Percentiles rank a stretch among this genome's conserved stretches.
These are phyloP conservation scores for Psittacula echo DNA, from an alignment of 2,797 vertebrate genomes.

Conservation along the genomic window DNA sequence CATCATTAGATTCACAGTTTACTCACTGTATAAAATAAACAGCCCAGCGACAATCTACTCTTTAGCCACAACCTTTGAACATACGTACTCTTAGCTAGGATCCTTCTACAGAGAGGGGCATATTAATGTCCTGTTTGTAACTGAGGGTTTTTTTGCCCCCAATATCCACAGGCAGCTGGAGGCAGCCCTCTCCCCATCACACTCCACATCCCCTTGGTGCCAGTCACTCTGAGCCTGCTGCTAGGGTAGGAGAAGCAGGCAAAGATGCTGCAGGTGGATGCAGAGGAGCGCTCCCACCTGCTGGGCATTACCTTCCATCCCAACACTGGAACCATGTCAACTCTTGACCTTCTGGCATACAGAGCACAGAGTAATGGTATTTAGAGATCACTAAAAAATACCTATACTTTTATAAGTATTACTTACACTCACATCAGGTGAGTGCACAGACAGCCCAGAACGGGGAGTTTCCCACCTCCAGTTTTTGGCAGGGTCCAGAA, in stretches of 20 bases:
- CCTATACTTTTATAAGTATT: neutral
- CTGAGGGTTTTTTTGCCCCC: rapidly evolving
- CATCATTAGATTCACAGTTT: no score
- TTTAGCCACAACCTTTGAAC: neutral
- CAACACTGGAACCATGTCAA: neutral
- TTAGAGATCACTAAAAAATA: neutral
- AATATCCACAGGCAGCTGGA: neutral
- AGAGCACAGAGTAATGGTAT: neutral
- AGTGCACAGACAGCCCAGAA: neutral
- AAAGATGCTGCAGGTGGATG: neutral
- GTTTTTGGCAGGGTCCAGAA: neutral
- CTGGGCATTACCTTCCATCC: neutral
- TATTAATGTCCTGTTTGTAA: neutral
- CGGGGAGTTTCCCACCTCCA: neutral
- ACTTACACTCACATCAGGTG: neutral
- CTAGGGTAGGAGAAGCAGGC: neutral
- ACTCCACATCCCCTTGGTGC: neutral
- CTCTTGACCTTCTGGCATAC: neutral
- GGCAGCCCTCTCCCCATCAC: neutral
- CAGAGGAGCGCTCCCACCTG: rapidly evolving
- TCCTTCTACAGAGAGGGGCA: neutral
- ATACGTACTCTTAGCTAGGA: neutral
- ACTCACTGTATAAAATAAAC: neutral
- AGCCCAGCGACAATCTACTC: neutral
- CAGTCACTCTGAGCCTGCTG: neutral